Evolutionary conservation across 2,797 vertebrate genomes (phyloP).

Genomic region (Heliangelus exortis): DNA sequence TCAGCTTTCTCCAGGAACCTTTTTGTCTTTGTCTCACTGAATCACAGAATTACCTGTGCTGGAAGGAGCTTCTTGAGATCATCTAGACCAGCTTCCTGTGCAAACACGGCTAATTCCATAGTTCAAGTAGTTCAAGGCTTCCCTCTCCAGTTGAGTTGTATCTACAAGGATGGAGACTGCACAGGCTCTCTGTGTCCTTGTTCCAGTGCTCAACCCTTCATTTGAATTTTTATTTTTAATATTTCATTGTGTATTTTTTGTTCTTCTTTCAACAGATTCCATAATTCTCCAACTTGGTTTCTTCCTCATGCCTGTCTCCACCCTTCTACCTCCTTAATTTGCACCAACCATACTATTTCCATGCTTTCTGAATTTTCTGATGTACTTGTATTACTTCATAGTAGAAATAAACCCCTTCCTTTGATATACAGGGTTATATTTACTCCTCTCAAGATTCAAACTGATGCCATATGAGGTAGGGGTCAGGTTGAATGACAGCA

Average conservation of each 20-base stretch:
- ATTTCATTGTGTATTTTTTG: not conserved
- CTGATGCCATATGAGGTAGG: slow-evolving; percentile 38
- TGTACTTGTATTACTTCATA: not conserved
- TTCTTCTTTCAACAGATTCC: not conserved
- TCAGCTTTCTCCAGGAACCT: not conserved
- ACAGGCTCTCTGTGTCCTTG: not conserved
- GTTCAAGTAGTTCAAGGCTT: not conserved
- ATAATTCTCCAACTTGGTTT: not conserved
- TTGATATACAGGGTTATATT: not conserved
- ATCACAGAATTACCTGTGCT: not conserved
- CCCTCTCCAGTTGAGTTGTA: not conserved
- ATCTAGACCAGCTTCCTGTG: not conserved
- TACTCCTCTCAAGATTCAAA: slow-evolving; percentile 42
- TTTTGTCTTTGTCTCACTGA: not conserved
- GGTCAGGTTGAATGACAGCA: slow-evolving; percentile 6
- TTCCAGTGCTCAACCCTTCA: accelerated
- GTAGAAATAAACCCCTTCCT: not conserved
- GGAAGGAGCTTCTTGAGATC: not conserved
- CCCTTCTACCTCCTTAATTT: not conserved
- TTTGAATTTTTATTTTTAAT: not conserved
- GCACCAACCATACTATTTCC: not conserved
- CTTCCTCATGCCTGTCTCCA: not conserved
- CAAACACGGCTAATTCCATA: not conserved
- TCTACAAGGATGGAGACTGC: not conserved
- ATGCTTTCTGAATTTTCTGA: not conserved